Conservation (phyloP, 2,797 vertebrate species). For the Gephyroberyx darwinii region DNA sequence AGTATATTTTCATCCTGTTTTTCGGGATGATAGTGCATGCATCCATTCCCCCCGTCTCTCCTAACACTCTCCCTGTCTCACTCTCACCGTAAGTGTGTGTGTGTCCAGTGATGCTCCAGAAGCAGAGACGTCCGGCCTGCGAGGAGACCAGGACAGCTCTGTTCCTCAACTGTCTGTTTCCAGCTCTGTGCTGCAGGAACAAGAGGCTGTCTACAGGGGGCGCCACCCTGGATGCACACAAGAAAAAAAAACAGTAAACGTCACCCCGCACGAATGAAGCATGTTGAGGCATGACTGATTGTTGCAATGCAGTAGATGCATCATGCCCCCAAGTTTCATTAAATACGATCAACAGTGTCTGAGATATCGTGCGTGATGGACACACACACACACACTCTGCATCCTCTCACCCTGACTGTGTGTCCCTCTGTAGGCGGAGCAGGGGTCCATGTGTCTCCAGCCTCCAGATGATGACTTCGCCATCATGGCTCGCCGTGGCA, state of each 20-base stretch:
- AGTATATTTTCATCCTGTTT: neutral
- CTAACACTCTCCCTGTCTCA: neutral
- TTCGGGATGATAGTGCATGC: neutral
- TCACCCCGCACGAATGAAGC: no score
- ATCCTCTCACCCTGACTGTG: slow-evolving; percentile 39
- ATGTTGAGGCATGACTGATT: no score
- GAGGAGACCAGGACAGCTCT: slow-evolving; percentile 61
- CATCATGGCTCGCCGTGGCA: slow-evolving; percentile 62
- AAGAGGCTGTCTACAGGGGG: slow-evolving; percentile 60
- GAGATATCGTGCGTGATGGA: neutral
- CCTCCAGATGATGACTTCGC: slow-evolving; percentile 68
- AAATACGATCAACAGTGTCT: no score
- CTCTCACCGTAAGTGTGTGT: slow-evolving; percentile 54
- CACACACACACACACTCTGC: neutral
- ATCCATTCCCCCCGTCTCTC: neutral
- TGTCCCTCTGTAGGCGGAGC: slow-evolving; percentile 46
- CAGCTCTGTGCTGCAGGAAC: slow-evolving; percentile 69
- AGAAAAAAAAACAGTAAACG: neutral
- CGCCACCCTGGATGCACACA: slow-evolving; percentile 27
- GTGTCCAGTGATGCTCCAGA: slow-evolving; percentile 64
- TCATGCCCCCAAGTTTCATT: no score
- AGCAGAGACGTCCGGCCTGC: slow-evolving; percentile 55
- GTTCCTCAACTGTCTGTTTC: slow-evolving; percentile 50
- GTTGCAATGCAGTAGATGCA: no score
- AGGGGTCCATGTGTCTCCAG: slow-evolving; percentile 58